Evolutionary conservation across 2,888 invertebrate genomes (phyloP).

Genomic region (Drosophila ezoana): DNA sequence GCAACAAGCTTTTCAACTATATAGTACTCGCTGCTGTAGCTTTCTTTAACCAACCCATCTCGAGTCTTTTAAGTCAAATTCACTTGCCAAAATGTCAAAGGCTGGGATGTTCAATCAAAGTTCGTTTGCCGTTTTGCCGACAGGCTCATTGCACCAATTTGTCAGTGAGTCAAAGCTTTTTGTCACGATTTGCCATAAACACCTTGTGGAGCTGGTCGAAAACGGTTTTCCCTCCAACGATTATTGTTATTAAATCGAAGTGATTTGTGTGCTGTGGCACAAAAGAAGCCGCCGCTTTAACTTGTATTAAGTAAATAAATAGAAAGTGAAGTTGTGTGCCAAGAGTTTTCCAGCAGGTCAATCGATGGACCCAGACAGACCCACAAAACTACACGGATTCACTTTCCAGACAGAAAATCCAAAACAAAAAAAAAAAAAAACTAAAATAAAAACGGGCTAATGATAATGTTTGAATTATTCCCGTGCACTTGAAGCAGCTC

Average conservation of each 20-base stretch:
- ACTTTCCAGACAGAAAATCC: slow-evolving; percentile 49
- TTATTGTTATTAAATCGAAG: slow-evolving; percentile 76
- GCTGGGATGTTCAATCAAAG: slow-evolving; percentile 46
- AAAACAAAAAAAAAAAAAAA: slow-evolving; percentile 4
- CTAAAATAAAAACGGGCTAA: slow-evolving; percentile 64
- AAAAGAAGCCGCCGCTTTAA: slow-evolving; percentile 67
- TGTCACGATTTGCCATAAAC: slow-evolving; percentile 78
- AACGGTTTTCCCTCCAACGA: slow-evolving; percentile 49
- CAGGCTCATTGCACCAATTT: slow-evolving; percentile 53
- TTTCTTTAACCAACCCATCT: slow-evolving; percentile 57
- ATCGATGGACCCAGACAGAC: slow-evolving; percentile 38
- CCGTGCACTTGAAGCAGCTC: slow-evolving; percentile 40
- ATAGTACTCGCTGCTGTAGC: background rate
- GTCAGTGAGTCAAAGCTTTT: slow-evolving; percentile 64
- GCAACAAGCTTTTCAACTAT: background rate
- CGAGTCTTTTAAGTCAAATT: slow-evolving; percentile 9
- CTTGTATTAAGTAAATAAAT: slow-evolving; percentile 45
- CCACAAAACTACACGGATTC: slow-evolving; percentile 51
- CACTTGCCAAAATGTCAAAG: slow-evolving; percentile 68
- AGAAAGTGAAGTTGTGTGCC: slow-evolving; percentile 70
- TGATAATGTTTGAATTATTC: slow-evolving; percentile 68
- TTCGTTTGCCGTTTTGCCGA: slow-evolving; percentile 56
- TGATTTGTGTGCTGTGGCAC: slow-evolving; percentile 65
- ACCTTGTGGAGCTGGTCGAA: slow-evolving; percentile 63
- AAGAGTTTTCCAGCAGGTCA: slow-evolving; percentile 50